Conservation (phyloP, 2,888 invertebrate species). For the Operophtera brumata region DNA sequence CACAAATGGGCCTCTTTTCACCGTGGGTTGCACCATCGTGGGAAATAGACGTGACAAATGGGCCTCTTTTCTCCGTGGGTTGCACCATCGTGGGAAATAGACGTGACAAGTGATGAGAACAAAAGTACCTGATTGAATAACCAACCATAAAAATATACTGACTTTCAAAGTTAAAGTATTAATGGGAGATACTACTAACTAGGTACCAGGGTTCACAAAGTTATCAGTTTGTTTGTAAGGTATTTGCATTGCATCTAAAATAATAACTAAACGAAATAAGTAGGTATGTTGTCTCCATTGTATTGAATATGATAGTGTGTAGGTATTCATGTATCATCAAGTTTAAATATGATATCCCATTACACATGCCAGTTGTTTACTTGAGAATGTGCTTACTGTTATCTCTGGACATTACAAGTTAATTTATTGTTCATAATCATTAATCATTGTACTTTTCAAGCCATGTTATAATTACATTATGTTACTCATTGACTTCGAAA, state of each 20-base stretch:
- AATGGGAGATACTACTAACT: not conserved
- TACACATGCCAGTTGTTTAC: conserved; percentile 34
- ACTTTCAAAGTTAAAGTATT: not conserved
- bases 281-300: conserved; percentile 1
- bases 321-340: conserved; percentile 3
- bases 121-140: conserved; percentile 1
- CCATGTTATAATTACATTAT: not conserved
- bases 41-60: no score
- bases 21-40: no score
- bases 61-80: no score
- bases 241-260: conserved; percentile 19
- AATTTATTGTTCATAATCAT: not conserved
- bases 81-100: no score
- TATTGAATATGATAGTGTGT: conserved; percentile 22
- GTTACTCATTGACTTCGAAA: no score
- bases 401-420: conserved; percentile 4
- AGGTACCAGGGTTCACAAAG: not conserved
- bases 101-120: no score
- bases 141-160: not conserved
- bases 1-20: no score
- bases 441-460: not conserved
- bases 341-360: conserved; percentile 27
- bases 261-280: conserved; percentile 11
- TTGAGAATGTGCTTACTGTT: conserved; percentile 35
- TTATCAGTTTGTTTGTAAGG: conserved; percentile 11